Conservation (phyloP, 2,888 invertebrate species). For the Abscondita cerata region DNA sequence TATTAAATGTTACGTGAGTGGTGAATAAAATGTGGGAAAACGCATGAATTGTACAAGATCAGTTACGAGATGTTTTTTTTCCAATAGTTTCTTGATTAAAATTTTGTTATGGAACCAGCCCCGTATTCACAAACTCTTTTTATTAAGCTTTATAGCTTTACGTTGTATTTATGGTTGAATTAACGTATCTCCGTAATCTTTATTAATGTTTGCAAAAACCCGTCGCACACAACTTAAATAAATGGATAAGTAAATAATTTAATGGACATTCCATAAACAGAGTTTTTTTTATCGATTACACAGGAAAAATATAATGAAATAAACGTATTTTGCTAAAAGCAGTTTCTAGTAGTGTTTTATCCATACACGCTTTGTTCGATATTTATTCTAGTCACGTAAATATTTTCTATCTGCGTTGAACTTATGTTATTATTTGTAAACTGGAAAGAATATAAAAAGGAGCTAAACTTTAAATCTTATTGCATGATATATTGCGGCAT, state of each 20-base stretch:
- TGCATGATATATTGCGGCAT: not conserved
- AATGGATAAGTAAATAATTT: constrained; percentile 20
- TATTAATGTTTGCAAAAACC: constrained; percentile 25
- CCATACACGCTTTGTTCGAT: not conserved
- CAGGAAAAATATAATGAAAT: constrained; percentile 13
- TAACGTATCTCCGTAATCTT: constrained; percentile 26
- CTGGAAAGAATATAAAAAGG: not conserved
- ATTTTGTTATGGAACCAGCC: constrained; percentile 1
- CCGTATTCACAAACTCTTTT: constrained; percentile 12
- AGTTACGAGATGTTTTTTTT: too few relatives aligned
- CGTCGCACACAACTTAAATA: constrained; percentile 17
- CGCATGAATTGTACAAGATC: too few relatives aligned
- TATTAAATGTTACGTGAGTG: too few relatives aligned
- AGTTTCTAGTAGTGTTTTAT: constrained; percentile 19
- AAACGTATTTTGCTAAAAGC: constrained; percentile 23
- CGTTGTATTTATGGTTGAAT: constrained; percentile 21
- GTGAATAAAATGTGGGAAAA: too few relatives aligned
- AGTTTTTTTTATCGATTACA: constrained; percentile 16
- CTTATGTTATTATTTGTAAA: not conserved
- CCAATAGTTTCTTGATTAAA: not conserved
- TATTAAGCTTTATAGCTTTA: constrained; percentile 14
- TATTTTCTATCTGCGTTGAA: constrained; percentile 7
- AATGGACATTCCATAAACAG: constrained; percentile 21
- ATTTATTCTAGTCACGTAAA: constrained; percentile 14
- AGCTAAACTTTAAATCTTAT: constrained; percentile 3